Evolutionary conservation across 2,888 invertebrate species (phyloP).

Genomic region (Ormia ochracea): DNA sequence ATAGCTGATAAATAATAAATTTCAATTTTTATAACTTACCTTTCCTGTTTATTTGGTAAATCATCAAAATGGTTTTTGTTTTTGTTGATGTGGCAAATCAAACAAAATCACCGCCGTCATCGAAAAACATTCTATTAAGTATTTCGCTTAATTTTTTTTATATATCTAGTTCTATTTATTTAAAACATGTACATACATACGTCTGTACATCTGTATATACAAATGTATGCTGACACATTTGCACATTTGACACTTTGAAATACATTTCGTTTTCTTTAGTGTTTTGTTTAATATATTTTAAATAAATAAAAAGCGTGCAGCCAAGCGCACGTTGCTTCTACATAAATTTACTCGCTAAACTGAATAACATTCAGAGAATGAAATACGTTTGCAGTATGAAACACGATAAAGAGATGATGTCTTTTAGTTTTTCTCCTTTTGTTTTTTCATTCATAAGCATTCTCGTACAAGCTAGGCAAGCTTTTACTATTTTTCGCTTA

Average conservation of each 20-base stretch:
- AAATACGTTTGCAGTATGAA: not conserved
- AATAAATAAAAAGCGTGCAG: not conserved
- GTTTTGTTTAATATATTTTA: not conserved
- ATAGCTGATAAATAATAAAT: too few relatives aligned
- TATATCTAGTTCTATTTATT: not conserved
- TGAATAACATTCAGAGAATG: not conserved
- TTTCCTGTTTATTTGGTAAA: not conserved
- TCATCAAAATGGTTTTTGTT: not conserved
- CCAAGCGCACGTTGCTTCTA: not conserved
- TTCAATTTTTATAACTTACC: not conserved
- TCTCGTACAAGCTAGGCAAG: not conserved
- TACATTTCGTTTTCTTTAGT: not conserved
- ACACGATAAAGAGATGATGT: not conserved
- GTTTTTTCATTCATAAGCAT: not conserved
- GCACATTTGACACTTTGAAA: not conserved
- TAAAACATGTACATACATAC: not conserved
- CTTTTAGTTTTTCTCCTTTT: not conserved
- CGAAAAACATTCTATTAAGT: not conserved
- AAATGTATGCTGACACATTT: too few relatives aligned
- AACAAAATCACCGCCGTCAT: not conserved
- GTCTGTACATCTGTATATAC: too few relatives aligned
- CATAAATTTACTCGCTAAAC: constrained; percentile 10
- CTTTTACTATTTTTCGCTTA: not conserved
- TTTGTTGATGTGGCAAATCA: not conserved
- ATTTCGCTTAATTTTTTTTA: not conserved